Evolutionary conservation across 2,888 invertebrate genomes (phyloP), one percentile per base, ranked within the genome.

Genomic region (Ditylenchus weischeri): DNA sequence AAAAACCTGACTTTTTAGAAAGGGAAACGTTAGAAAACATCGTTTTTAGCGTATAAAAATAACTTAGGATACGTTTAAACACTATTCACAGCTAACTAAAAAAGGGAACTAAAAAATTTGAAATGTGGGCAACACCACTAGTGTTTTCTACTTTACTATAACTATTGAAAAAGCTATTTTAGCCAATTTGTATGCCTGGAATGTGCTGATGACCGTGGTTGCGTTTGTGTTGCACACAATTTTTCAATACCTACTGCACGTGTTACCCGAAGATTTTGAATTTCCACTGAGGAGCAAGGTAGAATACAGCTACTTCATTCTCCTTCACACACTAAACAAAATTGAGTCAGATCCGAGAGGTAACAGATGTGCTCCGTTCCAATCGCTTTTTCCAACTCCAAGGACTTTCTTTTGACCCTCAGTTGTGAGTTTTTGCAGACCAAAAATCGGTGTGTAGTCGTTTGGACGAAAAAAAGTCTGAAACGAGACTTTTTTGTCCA

Each of bases 391-490:
- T 79, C 68, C 64, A 70, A 38, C 61, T 68, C 21, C 69, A 76
- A 49, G 79, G 77, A 51, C 66, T 80, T 38, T 77, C 79, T 8
- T 80, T 80, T 64, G 80, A 80, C 64, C 80, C 80, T 8, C 78
- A 78, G 59, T 66, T 65, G 76, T 79, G 51, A 68, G 77, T 71
- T 67, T 49, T 48, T n/a, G n/a, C n/a, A n/a, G n/a, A n/a, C n/a
- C n/a, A n/a, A n/a, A n/a, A n/a, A n/a, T n/a, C n/a, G n/a, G n/a
- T n/a, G n/a, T n/a, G n/a, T n/a, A n/a, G n/a, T n/a, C n/a, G n/a
- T n/a, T n/a, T n/a, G n/a, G n/a, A n/a, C n/a, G n/a, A n/a, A n/a
- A n/a, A n/a, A n/a, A n/a, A n/a, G n/a, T n/a, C n/a, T n/a, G n/a
- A n/a, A n/a, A n/a, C n/a, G n/a, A n/a, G n/a, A n/a, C n/a, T n/a